phyloP scores from a whole-genome alignment of 64 coral and sea anemone genomes.

The Anthopleura sola region DNA sequence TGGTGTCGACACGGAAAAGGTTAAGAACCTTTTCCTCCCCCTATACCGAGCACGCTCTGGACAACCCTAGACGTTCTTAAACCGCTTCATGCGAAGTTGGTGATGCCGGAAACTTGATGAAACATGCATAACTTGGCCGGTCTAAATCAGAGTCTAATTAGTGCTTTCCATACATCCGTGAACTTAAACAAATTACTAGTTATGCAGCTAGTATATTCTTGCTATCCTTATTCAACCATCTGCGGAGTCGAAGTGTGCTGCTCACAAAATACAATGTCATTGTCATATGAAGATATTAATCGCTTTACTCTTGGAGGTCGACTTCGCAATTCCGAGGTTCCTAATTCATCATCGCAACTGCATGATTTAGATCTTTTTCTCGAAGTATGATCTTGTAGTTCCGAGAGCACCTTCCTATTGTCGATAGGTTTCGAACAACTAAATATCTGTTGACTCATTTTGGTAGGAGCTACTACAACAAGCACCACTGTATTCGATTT shows the following conservation, averaged over 20 bases:
- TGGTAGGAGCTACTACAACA: constrained; percentile 56
- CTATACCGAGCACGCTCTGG: neutral
- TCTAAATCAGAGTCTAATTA: too few relatives aligned
- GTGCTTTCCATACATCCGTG: too few relatives aligned
- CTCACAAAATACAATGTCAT: too few relatives aligned
- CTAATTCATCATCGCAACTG: neutral
- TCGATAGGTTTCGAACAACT: neutral
- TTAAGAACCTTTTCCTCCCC: neutral
- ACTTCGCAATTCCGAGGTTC: neutral
- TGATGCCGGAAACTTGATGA: too few relatives aligned
- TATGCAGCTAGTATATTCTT: too few relatives aligned
- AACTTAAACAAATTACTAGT: too few relatives aligned
- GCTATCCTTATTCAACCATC: too few relatives aligned
- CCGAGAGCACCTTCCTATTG: neutral
- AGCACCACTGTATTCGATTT: constrained; percentile 80
- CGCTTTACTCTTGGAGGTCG: too few relatives aligned
- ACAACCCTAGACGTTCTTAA: neutral
- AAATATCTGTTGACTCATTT: neutral
- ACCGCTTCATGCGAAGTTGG: neutral
- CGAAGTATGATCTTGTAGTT: neutral
- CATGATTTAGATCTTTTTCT: neutral
- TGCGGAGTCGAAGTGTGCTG: too few relatives aligned
- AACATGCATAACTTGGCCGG: too few relatives aligned
- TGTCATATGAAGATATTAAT: neutral
- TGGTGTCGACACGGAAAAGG: neutral